phyloP scores from a whole-genome alignment of 2,888 invertebrate genomes.

The Micoletzkya japonica region DNA sequence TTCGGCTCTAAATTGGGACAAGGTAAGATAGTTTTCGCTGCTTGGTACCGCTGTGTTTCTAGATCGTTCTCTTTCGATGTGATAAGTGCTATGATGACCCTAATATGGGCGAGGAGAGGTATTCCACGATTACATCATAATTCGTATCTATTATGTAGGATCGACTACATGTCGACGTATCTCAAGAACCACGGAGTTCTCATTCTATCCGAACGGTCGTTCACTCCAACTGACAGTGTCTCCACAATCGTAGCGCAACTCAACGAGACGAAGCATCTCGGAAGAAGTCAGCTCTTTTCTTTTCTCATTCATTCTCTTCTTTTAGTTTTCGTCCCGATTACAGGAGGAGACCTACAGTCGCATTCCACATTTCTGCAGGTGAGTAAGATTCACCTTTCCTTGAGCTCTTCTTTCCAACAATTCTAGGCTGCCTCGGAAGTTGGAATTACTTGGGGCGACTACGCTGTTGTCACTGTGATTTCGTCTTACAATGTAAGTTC shows the following conservation, averaged over 20 bases:
- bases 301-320: background rate
- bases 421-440: background rate
- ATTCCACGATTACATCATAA: too few species aligned
- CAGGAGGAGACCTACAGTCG: background rate
- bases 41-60: background rate
- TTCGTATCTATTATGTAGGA: background rate
- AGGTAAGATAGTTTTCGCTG: background rate
- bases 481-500: background rate
- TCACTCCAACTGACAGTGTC: background rate
- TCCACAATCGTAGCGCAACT: background rate
- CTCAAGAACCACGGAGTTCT: background rate
- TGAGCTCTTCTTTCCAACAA: too few species aligned
- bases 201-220: background rate
- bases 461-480: background rate
- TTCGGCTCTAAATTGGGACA: constrained; percentile 8
- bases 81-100: background rate
- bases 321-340: constrained; percentile 16
- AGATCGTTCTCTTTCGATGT: constrained; percentile 17
- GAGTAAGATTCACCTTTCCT: too few species aligned
- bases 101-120: background rate
- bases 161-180: constrained; percentile 1
- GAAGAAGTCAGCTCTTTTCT: constrained; percentile 5
- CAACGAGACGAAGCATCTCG: background rate
- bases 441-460: background rate
- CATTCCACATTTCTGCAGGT: background rate